phyloP scores from a whole-genome alignment of 2,797 vertebrate species.

The Ibycter americanus region DNA sequence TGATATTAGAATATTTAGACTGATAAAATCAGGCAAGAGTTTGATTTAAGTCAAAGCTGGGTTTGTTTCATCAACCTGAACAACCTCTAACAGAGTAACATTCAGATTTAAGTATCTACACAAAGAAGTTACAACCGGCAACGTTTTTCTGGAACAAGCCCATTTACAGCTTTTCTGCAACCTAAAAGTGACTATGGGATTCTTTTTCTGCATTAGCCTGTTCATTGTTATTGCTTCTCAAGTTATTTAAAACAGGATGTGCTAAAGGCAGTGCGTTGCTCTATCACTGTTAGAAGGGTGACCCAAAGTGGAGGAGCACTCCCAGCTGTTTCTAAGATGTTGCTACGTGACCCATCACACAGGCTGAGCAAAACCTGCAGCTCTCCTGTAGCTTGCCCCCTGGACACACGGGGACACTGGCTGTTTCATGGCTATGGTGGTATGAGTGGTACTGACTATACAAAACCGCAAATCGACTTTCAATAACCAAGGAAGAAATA shows the following conservation, averaged over 20 bases:
- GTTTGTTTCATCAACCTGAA: not conserved
- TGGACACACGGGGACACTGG: not conserved
- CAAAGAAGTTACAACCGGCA: not conserved
- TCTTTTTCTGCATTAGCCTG: not conserved
- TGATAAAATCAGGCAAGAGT: not conserved
- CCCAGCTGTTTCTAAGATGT: not conserved
- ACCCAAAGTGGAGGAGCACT: not conserved
- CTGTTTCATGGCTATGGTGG: fast-evolving
- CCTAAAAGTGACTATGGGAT: not conserved
- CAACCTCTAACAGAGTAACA: not conserved
- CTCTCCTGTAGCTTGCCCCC: not conserved
- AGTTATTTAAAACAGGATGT: not conserved
- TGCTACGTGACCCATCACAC: not conserved
- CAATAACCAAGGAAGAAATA: not conserved
- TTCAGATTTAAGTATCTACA: not conserved
- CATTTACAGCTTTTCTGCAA: not conserved
- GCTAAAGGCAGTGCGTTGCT: not conserved
- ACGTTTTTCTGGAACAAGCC: not conserved
- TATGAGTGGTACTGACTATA: fast-evolving
- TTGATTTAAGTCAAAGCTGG: not conserved
- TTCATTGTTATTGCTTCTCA: not conserved
- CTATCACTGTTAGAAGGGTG: not conserved
- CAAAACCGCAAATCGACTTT: not conserved
- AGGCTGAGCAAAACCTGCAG: not conserved
- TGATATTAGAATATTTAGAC: not conserved